Evolutionary conservation across 2,888 invertebrate species (phyloP).

Genomic region (Trissoscelio sp.): DNA sequence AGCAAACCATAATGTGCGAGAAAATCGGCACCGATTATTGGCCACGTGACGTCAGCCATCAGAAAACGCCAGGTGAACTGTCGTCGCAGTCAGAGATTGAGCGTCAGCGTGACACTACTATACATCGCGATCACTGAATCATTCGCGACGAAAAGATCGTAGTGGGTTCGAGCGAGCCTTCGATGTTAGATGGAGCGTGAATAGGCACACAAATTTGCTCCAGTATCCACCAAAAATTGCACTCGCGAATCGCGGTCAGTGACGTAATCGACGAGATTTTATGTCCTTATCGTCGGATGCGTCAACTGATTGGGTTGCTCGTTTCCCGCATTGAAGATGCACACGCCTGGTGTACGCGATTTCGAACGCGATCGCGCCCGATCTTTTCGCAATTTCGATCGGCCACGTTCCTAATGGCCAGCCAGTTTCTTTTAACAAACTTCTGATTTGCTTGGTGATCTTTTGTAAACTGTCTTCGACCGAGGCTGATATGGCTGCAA

Average conservation of each 20-base stretch:
- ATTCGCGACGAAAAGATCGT: constrained; percentile 77
- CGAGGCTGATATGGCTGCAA: no score
- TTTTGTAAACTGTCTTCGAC: no score
- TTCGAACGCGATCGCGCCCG: not conserved
- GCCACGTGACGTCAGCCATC: constrained; percentile 75
- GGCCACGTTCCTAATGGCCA: no score
- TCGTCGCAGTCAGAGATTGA: constrained; percentile 73
- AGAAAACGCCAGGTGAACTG: constrained; percentile 73
- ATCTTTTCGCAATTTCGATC: no score
- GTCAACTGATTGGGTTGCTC: not conserved
- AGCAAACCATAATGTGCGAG: constrained; percentile 74
- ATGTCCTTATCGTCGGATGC: constrained; percentile 18
- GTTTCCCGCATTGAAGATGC: constrained; percentile 24
- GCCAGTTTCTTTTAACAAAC: no score
- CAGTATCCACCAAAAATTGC: constrained; percentile 56
- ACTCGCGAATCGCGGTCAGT: not conserved
- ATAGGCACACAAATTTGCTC: constrained; percentile 27
- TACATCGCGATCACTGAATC: constrained; percentile 74
- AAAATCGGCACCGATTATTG: constrained; percentile 79
- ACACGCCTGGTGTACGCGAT: not conserved
- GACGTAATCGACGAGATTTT: constrained; percentile 33
- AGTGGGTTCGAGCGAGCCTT: no score
- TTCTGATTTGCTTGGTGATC: no score
- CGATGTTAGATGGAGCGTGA: no score
- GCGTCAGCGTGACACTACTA: constrained; percentile 69